Evolutionary conservation across 2,888 invertebrate species (phyloP).

Genomic region (Pegoplata infirma): DNA sequence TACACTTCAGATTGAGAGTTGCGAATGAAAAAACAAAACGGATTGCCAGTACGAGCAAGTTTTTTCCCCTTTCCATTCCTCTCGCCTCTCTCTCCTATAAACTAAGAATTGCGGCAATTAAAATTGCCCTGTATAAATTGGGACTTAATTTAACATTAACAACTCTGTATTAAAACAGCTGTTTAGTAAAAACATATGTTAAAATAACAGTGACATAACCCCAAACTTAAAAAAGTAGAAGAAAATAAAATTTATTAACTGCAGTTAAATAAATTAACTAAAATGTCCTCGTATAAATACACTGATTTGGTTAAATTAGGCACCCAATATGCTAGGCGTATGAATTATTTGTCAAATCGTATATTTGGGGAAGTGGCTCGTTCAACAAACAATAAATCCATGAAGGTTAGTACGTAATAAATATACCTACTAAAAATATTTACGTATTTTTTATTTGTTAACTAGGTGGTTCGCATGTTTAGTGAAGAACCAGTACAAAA

Average conservation of each 20-base stretch:
- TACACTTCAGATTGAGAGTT: too few relatives aligned
- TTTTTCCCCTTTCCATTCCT: too few relatives aligned
- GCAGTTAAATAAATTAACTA: not conserved
- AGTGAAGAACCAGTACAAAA: conserved; percentile 87
- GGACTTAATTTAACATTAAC: too few relatives aligned
- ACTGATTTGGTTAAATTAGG: conserved; percentile 83
- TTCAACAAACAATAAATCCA: conserved; percentile 85
- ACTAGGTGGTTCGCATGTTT: conserved; percentile 84
- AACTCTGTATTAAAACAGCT: conserved; percentile 6
- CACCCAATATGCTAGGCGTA: conserved; percentile 89
- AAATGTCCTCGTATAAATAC: conserved; percentile 82
- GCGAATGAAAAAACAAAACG: too few relatives aligned
- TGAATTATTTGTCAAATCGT: conserved; percentile 90
- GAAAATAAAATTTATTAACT: not conserved
- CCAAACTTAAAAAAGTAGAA: not conserved
- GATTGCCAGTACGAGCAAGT: too few relatives aligned
- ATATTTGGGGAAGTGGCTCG: conserved; percentile 93
- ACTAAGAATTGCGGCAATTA: too few relatives aligned
- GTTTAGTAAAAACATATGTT: not conserved
- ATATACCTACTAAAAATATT: not conserved
- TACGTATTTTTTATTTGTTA: not conserved
- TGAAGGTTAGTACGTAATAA: conserved; percentile 81
- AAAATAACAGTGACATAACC: conserved; percentile 31
- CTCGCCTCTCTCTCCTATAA: too few relatives aligned
- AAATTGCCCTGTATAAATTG: not conserved